Percentiles rank a stretch among this genome's conserved stretches.
These are phyloP conservation scores for Gymnogyps californianus DNA, from an alignment of 2,113 vertebrate genomes.

Conservation along the genomic window DNA sequence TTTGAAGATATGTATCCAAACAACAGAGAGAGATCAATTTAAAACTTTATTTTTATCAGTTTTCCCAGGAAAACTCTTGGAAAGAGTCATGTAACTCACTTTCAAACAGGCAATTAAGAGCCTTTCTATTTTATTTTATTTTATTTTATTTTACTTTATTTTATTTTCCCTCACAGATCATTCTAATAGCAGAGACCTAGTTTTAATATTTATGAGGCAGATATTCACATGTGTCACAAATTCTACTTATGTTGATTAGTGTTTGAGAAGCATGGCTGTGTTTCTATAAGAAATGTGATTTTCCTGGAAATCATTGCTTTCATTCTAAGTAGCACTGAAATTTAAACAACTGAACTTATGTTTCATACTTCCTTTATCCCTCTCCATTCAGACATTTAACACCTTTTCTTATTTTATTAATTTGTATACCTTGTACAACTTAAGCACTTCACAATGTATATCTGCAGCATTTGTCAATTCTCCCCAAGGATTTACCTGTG, in stretches of 20 bases:
- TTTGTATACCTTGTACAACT: not conserved
- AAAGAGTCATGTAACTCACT: not conserved
- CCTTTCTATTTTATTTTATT: not conserved
- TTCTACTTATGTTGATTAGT: not conserved
- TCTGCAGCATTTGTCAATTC: not conserved
- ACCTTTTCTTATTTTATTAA: not conserved
- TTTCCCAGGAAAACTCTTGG: not conserved
- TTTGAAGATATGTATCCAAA: not conserved
- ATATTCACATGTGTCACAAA: not conserved
- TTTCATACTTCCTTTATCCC: not conserved
- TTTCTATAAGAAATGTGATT: not conserved
- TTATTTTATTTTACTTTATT: not conserved
- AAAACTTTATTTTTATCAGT: not conserved
- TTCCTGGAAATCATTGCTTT: not conserved
- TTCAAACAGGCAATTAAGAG: not conserved
- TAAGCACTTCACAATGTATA: not conserved
- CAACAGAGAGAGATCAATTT: rapidly evolving
- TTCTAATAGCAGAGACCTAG: not conserved
- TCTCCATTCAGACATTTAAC: not conserved
- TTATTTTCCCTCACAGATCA: too few relatives aligned
- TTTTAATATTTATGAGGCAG: not conserved
- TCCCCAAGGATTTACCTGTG: not conserved
- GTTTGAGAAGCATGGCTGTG: not conserved
- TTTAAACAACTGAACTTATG: not conserved
- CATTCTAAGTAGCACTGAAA: not conserved